Percentiles rank a stretch among this genome's conserved stretches.
Conservation (phyloP, 1,140 invertebrate genomes). For the Uloborus diversus region DNA sequence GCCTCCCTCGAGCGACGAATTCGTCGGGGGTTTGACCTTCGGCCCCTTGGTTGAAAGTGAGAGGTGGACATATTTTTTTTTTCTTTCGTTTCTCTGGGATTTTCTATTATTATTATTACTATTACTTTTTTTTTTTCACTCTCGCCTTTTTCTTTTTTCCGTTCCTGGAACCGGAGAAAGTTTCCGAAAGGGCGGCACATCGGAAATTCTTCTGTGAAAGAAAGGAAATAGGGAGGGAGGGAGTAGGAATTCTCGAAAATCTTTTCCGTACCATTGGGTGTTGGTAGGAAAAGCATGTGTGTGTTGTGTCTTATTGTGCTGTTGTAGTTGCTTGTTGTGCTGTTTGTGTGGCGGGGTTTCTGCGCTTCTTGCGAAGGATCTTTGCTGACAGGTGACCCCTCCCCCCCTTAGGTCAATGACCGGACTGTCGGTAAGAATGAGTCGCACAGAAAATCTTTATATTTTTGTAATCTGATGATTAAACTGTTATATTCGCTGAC, state of each 20-base stretch:
- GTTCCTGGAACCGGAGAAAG: slow-evolving; percentile 31
- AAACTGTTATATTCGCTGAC: too few species aligned
- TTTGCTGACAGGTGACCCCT: too few species aligned
- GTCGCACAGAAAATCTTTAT: too few species aligned
- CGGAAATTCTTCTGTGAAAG: background rate
- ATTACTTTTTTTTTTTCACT: slow-evolving; percentile 3
- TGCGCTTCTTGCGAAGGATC: too few species aligned
- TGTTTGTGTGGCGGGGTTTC: background rate
- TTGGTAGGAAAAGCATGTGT: background rate
- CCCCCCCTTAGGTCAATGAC: too few species aligned
- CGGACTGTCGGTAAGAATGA: too few species aligned
- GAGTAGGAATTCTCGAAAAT: background rate
- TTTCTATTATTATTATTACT: slow-evolving; percentile 40
- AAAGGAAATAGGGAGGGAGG: background rate
- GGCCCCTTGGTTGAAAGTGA: slow-evolving; percentile 34
- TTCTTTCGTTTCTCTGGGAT: slow-evolving; percentile 7
- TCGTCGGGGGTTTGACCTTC: background rate
- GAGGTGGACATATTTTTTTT: slow-evolving; percentile 20
- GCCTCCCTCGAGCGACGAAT: slow-evolving; percentile 15
- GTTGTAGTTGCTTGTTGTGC: slow-evolving; percentile 23
- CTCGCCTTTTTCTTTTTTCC: background rate
- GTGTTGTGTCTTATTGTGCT: slow-evolving; percentile 32
- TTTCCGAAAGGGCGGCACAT: slow-evolving; percentile 25
- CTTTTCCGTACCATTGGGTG: background rate
- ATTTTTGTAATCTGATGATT: too few species aligned